Evolutionary conservation across 2,113 vertebrate species (phyloP).

Genomic region (Melanerpes aurifrons): DNA sequence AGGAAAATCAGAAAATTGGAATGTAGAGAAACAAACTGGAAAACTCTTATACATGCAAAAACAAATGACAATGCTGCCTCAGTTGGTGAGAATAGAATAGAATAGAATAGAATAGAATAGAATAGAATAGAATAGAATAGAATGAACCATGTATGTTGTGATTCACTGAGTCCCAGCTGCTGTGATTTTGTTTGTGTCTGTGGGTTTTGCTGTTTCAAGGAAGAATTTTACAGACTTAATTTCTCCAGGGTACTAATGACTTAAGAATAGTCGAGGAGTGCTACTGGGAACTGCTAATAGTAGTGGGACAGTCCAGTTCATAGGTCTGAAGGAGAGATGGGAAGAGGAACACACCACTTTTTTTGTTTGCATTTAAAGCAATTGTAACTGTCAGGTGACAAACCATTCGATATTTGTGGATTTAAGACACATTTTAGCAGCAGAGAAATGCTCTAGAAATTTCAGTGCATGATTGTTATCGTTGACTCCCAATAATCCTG

Average conservation of each 20-base stretch:
- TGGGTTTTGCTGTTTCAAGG: background rate
- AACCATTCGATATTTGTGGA: background rate
- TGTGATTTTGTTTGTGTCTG: background rate
- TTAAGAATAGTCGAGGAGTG: background rate
- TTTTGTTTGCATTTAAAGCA: background rate
- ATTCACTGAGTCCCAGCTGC: background rate
- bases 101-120: too few species aligned
- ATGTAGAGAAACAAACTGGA: too few species aligned
- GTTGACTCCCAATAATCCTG: rapidly evolving
- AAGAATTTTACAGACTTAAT: background rate
- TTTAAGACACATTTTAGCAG: background rate
- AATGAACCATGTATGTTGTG: background rate
- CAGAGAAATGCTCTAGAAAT: background rate
- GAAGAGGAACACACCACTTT: background rate
- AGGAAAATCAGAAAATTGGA: too few species aligned
- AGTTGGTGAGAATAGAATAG: too few species aligned
- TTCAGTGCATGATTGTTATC: background rate
- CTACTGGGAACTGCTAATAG: background rate
- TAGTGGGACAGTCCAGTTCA: background rate
- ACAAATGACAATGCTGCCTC: too few species aligned
- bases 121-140: too few species aligned
- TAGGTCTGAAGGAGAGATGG: background rate
- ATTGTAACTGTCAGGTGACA: background rate
- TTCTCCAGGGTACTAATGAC: background rate
- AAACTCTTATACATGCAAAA: too few species aligned